phyloP scores from a whole-genome alignment of 2,888 invertebrate genomes.

The Lasioglossum morio region DNA sequence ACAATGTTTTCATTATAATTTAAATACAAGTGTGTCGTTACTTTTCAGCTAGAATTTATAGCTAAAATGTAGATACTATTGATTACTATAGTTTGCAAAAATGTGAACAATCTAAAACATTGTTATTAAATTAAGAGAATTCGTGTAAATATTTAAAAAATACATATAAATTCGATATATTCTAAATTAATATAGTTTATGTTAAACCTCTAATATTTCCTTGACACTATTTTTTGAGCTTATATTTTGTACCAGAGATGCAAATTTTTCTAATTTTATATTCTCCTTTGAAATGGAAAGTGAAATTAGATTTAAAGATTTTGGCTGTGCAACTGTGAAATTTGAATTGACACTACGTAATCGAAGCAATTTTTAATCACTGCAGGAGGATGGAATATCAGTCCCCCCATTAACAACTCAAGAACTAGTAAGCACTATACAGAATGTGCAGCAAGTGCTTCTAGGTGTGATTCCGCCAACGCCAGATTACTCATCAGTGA shows the following conservation, averaged over 20 bases:
- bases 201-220: too few species aligned
- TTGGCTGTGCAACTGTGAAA: background rate
- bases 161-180: background rate
- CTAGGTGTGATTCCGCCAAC: constrained; percentile 18
- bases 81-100: background rate
- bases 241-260: too few species aligned
- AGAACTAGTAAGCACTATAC: constrained; percentile 45
- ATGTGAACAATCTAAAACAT: background rate
- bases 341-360: background rate
- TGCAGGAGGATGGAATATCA: background rate
- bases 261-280: background rate
- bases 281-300: background rate
- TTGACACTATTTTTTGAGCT: too few species aligned
- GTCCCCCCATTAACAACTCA: constrained; percentile 33
- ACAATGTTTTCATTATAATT: background rate
- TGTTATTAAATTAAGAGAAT: background rate
- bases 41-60: background rate
- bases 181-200: background rate
- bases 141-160: background rate
- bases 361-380: background rate
- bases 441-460: constrained; percentile 39
- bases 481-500: background rate
- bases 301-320: background rate
- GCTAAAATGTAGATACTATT: too few species aligned
- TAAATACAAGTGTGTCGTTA: background rate